A percentile compares a stretch with the other conserved stretches of the same genome.
Evolutionary conservation across 2,888 invertebrate genomes (phyloP).

Genomic region (Colletes collaris): DNA sequence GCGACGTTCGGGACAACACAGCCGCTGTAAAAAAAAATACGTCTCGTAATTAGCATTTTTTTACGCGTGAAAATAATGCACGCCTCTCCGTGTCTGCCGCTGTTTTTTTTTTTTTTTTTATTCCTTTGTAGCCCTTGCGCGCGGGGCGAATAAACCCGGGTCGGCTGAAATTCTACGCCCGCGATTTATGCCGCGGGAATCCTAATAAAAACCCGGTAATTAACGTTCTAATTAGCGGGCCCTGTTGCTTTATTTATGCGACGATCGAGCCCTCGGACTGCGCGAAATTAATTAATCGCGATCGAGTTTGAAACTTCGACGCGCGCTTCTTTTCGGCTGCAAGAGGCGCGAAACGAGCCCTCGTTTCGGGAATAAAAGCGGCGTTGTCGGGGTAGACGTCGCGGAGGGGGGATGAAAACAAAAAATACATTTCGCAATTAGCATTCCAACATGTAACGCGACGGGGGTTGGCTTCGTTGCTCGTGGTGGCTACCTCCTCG

Average conservation of each 20-base stretch:
- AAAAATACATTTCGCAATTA: slow-evolving; percentile 72
- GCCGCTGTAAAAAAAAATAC: neutral
- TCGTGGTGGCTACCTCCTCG: slow-evolving; percentile 4
- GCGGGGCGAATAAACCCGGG: neutral
- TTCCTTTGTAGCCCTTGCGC: neutral
- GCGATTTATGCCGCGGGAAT: slow-evolving; percentile 23
- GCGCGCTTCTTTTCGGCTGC: neutral
- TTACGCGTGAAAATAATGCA: slow-evolving; percentile 2
- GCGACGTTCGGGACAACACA: no score
- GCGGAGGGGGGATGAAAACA: neutral
- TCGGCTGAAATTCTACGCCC: neutral
- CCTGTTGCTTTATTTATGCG: slow-evolving; percentile 5
- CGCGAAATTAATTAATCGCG: slow-evolving; percentile 11
- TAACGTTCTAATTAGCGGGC: slow-evolving; percentile 36
- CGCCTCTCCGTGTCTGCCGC: neutral
- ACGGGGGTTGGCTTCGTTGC: neutral
- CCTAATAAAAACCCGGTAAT: slow-evolving; percentile 33
- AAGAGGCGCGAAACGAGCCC: slow-evolving; percentile 12
- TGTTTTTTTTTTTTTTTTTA: neutral
- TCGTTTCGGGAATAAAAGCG: slow-evolving; percentile 1
- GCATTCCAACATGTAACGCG: slow-evolving; percentile 53
- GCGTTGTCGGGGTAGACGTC: neutral
- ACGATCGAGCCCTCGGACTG: neutral
- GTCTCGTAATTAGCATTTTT: slow-evolving; percentile 14
- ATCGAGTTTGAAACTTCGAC: no score